These are phyloP conservation scores for Gobionotothen gibberifrons DNA, from an alignment of 2,797 vertebrate genomes.

Conservation along the genomic window DNA sequence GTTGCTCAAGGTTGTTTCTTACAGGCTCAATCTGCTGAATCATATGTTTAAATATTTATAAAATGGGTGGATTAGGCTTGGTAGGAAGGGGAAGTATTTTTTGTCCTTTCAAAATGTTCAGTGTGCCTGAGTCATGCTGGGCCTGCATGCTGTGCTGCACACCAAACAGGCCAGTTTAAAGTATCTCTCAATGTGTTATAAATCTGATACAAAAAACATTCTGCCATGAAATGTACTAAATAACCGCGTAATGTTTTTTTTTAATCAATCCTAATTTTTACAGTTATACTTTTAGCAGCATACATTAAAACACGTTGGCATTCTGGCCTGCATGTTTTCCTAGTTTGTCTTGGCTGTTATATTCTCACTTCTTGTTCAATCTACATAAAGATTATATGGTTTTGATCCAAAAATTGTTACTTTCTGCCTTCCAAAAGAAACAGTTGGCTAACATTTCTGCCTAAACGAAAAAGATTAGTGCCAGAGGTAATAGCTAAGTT, in stretches of 20 bases:
- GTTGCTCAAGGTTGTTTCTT: constrained; percentile 10
- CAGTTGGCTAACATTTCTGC: background rate
- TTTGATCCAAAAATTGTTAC: background rate
- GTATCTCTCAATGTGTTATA: constrained; percentile 42
- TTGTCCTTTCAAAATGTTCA: constrained; percentile 45
- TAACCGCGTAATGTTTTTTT: constrained; percentile 19
- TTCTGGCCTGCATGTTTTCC: background rate
- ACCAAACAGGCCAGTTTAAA: constrained; percentile 36
- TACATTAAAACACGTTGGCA: background rate
- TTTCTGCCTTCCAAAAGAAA: background rate
- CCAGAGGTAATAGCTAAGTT: background rate
- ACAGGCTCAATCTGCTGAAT: constrained; percentile 34
- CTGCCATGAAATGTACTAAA: constrained; percentile 33
- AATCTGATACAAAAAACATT: constrained; percentile 29
- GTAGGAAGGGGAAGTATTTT: constrained; percentile 13
- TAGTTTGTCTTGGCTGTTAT: background rate
- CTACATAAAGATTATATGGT: background rate
- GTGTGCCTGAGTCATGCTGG: constrained; percentile 42
- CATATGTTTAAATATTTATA: constrained; percentile 39
- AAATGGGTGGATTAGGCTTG: constrained; percentile 34
- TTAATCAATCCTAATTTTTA: constrained; percentile 47
- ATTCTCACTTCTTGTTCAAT: background rate
- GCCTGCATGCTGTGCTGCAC: constrained; percentile 41
- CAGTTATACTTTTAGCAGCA: constrained; percentile 12
- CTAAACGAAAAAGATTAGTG: too few relatives aligned